Conservation (phyloP, 2,113 vertebrate genomes). For the Chamaea fasciata region DNA sequence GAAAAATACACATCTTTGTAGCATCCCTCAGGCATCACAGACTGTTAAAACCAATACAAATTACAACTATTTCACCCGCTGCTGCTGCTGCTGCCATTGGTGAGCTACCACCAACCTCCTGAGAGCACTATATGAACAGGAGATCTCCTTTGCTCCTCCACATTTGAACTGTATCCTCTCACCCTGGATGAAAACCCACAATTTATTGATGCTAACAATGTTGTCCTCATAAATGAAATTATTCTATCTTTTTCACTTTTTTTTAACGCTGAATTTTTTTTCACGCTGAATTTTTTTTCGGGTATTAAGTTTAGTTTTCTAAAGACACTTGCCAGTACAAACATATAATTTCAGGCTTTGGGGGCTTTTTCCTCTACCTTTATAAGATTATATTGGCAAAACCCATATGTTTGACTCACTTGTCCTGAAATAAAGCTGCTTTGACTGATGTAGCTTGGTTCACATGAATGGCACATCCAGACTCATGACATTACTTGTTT, state of each 20-base stretch:
- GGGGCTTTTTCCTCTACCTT: neutral
- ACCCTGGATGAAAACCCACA: neutral
- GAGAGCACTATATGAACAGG: rapidly evolving
- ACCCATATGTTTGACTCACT: neutral
- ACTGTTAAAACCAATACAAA: neutral
- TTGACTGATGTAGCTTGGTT: neutral
- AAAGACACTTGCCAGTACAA: neutral
- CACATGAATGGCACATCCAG: neutral
- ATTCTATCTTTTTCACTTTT: neutral
- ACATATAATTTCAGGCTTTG: neutral
- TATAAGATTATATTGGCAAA: neutral
- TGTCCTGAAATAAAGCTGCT: neutral
- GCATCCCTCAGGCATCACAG: neutral
- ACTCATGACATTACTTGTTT: neutral
- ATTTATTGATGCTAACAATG: neutral
- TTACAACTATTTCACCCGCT: neutral
- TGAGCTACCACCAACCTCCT: neutral
- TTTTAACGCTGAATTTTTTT: neutral
- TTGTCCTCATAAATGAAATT: neutral
- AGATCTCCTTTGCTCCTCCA: neutral
- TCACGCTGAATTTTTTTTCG: neutral
- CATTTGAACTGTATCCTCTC: neutral
- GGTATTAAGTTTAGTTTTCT: neutral
- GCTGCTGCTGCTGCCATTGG: neutral
- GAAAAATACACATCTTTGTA: neutral